Evolutionary conservation across 2,888 invertebrate species (phyloP).

Genomic region (Rhyacophila evoluta): DNA sequence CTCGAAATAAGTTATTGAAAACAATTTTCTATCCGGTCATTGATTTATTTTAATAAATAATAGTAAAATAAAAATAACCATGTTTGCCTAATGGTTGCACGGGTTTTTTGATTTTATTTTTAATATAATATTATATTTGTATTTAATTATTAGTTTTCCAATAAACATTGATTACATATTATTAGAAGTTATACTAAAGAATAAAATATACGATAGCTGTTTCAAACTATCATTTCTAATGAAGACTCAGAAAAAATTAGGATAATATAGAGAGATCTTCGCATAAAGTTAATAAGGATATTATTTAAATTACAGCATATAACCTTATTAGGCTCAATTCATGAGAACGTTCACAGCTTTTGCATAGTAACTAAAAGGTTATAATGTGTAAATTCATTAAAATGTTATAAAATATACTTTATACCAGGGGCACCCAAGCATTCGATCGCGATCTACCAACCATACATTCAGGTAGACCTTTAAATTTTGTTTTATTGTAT

Average conservation of each 20-base stretch:
- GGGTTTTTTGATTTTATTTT: neutral
- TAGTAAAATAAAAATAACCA: too few species aligned
- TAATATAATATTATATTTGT: neutral
- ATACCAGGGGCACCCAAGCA: too few species aligned
- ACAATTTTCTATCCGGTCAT: too few species aligned
- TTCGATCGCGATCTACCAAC: neutral
- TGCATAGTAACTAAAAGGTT: constrained; percentile 28
- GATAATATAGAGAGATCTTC: constrained; percentile 45
- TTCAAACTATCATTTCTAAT: neutral
- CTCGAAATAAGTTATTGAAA: too few species aligned
- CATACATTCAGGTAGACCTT: neutral
- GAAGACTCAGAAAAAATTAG: constrained; percentile 6
- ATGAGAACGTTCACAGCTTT: constrained; percentile 26
- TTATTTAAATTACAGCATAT: neutral
- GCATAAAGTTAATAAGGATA: constrained; percentile 30
- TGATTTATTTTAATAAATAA: too few species aligned
- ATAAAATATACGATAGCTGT: neutral
- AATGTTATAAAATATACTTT: constrained; percentile 23
- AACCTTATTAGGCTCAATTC: neutral
- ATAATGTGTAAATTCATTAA: constrained; percentile 9
- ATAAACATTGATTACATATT: neutral
- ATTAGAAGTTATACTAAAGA: neutral
- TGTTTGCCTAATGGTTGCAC: neutral
- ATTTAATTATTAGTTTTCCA: neutral
- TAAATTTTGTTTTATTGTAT: too few species aligned